A percentile compares a stretch with the other conserved stretches of the same genome.
phyloP scores from a whole-genome alignment of 2,888 invertebrate genomes.

The Ashinkailepas kermadecensis region DNA sequence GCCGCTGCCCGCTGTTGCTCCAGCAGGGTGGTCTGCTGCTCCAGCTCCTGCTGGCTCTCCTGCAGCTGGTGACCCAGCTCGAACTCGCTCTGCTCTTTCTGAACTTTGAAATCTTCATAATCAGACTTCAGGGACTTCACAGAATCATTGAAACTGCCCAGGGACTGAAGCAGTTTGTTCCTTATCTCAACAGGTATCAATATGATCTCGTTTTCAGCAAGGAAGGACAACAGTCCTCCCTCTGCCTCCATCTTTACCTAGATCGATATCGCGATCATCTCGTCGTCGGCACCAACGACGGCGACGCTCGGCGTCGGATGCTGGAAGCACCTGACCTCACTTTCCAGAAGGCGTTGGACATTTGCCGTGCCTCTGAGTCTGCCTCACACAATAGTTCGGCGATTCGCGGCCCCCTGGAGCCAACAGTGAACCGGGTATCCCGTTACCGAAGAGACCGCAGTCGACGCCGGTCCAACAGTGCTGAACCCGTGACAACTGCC shows the following conservation, averaged over 20 bases:
- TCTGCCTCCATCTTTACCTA: neutral
- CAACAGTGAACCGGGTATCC: too few relatives aligned
- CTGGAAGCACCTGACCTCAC: too few relatives aligned
- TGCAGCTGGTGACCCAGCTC: constrained; percentile 14
- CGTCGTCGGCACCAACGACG: too few relatives aligned
- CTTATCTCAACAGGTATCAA: neutral
- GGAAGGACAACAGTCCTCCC: neutral
- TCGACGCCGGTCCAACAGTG: too few relatives aligned
- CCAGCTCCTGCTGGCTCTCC: constrained; percentile 13
- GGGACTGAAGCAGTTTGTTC: neutral
- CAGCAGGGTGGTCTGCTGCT: neutral
- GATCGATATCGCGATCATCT: too few relatives aligned
- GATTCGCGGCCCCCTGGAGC: too few relatives aligned
- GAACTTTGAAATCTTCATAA: constrained; percentile 1
- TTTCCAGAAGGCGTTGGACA: too few relatives aligned
- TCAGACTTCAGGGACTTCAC: neutral
- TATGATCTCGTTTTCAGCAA: neutral
- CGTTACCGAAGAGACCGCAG: too few relatives aligned
- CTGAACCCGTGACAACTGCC: too few relatives aligned
- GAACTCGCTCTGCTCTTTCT: constrained; percentile 7
- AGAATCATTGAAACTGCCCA: neutral
- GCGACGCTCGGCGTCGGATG: too few relatives aligned
- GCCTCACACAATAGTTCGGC: too few relatives aligned
- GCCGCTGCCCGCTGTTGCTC: neutral
- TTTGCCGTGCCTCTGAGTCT: too few relatives aligned